These are phyloP conservation scores for Baryphthengus martii DNA, from an alignment of 2,113 vertebrate genomes.

Conservation along the genomic window DNA sequence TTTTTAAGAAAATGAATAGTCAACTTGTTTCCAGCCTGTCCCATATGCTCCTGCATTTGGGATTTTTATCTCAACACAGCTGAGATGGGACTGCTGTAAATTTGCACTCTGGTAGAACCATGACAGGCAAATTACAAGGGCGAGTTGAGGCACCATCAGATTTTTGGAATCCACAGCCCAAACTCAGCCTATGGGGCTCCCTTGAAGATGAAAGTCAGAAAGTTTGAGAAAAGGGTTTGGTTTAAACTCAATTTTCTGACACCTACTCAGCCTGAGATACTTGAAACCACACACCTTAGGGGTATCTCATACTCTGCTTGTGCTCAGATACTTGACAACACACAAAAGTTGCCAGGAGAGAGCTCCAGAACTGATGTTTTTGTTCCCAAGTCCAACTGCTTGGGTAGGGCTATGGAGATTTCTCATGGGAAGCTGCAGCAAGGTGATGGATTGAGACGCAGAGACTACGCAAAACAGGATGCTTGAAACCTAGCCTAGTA, in stretches of 20 bases:
- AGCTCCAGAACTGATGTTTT: background rate
- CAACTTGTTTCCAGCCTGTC: background rate
- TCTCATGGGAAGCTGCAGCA: conserved; percentile 35
- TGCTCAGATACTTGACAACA: conserved; percentile 22
- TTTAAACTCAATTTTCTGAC: conserved; percentile 33
- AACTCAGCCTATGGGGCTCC: background rate
- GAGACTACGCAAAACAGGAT: conserved; percentile 38
- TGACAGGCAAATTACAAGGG: background rate
- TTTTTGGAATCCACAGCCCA: background rate
- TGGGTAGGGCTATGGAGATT: background rate
- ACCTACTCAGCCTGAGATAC: background rate
- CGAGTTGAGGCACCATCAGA: background rate
- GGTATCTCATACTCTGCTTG: conserved; percentile 4
- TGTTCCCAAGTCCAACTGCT: background rate
- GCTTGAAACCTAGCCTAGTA: conserved; percentile 38
- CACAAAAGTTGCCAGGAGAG: background rate
- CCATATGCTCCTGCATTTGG: background rate
- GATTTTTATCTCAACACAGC: background rate
- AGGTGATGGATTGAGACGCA: conserved; percentile 18
- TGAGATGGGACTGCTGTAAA: background rate
- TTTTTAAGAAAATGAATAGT: background rate
- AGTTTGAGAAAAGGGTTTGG: background rate
- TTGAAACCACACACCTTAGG: conserved; percentile 18
- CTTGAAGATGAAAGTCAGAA: conserved; percentile 2
- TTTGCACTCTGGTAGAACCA: background rate